Evolutionary conservation across 2,113 vertebrate species (phyloP).

Genomic region (Laticauda laticaudata): DNA sequence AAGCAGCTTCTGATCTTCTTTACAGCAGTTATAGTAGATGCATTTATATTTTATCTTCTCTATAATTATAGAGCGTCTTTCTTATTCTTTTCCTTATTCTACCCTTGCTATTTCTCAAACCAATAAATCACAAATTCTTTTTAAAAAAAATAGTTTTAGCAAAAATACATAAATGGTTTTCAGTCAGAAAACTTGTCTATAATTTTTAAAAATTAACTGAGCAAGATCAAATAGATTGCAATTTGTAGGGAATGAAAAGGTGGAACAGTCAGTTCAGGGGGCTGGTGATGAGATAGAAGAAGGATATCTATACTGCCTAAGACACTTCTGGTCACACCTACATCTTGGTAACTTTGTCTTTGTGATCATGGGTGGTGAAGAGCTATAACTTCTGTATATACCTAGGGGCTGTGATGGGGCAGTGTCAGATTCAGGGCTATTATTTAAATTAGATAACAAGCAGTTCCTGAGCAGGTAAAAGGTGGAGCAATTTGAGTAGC

Average conservation of each 20-base stretch:
- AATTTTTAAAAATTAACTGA: not conserved
- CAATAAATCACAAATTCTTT: not conserved
- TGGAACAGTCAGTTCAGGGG: not conserved
- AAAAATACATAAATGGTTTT: not conserved
- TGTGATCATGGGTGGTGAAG: not conserved
- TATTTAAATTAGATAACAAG: not conserved
- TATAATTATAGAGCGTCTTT: not conserved
- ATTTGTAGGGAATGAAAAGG: not conserved
- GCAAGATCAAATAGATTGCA: not conserved
- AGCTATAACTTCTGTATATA: not conserved
- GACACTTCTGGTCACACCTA: not conserved
- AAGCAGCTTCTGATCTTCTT: not conserved
- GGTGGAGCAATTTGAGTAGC: not conserved
- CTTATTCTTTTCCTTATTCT: not conserved
- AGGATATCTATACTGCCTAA: not conserved
- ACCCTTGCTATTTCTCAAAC: not conserved
- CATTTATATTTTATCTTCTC: not conserved
- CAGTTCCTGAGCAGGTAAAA: not conserved
- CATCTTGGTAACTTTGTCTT: not conserved
- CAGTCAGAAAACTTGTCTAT: not conserved
- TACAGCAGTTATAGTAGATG: not conserved
- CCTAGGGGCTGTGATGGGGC: not conserved
- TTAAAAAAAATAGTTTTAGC: not conserved
- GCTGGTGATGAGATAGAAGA: not conserved
- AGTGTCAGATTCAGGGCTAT: not conserved